Base-by-base conservation (phyloP, 2,888 invertebrate species). In the Lasiommata megera region DNA sequence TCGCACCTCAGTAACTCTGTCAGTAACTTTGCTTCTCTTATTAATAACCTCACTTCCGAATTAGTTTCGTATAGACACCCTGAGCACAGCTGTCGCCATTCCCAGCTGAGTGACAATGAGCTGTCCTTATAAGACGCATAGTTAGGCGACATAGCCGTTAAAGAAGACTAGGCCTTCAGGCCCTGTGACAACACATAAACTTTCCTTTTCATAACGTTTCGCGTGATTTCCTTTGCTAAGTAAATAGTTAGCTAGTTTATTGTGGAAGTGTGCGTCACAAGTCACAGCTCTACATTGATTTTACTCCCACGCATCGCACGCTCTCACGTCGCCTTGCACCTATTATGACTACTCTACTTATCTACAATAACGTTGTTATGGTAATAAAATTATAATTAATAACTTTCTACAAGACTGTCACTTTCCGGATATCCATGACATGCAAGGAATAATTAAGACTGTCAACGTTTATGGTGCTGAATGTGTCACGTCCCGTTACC, bases 251-350 rank as follows among this genome's bases (percentile, higher is more conserved):
- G 1, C 1, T 16, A 40, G 14, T 48, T 34, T 17, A 51, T 28
- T 31, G 28, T 41, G 12, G 37, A 23, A 36, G 53, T 54, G 31
- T 58, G 48, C 48, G 41, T 38, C 47, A 55, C 48, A 56, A 17
- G 41, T 38, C 47, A 55, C 48, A 56, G 12, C 54, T 54, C 23
- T 54, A 46, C 56, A 59, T 59, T 54, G 62, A 59, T 62, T 62
- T 62, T 54, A 52, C 56, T 47, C 62, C 62, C 59, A 62, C 62
- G 56, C 50, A 31, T 52, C 31, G 14, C 23, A 31, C 51, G 52
- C 41, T 52, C 52, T 41, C 41, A 41, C 41, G 41, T 41, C 12
- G 9, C 16, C 6, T 5, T 29, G 14, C 11, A 23, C 23, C 23
- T 23, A 23, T 6, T 14, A 14, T 28, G 43, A 8, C 12, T 7